These are phyloP conservation scores for Siphlonurus alternatus DNA, from an alignment of 2,888 invertebrate genomes.

Conservation along the genomic window DNA sequence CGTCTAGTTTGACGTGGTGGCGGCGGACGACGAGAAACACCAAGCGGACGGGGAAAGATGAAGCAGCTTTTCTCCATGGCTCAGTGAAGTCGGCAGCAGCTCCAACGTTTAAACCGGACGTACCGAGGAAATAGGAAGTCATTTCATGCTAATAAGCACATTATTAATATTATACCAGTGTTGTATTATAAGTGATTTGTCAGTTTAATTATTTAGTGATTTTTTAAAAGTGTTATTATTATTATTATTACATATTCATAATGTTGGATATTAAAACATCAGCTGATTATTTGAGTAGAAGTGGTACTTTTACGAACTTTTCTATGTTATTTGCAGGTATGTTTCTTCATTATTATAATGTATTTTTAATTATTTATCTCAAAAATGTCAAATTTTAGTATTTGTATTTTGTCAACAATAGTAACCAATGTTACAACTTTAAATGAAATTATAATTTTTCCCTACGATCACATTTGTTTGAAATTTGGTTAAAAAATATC, in stretches of 20 bases:
- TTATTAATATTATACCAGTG: too few relatives aligned
- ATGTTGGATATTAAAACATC: slow-evolving; percentile 90
- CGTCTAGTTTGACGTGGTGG: neutral
- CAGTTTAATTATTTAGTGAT: neutral
- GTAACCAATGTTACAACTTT: too few relatives aligned
- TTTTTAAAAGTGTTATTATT: too few relatives aligned
- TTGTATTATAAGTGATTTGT: neutral
- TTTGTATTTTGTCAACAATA: too few relatives aligned
- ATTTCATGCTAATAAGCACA: neutral
- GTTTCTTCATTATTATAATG: slow-evolving; percentile 25
- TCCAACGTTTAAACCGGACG: neutral
- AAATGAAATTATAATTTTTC: too few relatives aligned
- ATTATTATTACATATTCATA: too few relatives aligned
- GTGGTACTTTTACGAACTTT: slow-evolving; percentile 80
- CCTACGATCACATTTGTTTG: too few relatives aligned
- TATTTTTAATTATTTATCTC: slow-evolving; percentile 11
- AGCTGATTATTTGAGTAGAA: slow-evolving; percentile 74
- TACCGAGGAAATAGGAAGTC: neutral
- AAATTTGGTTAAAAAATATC: too few relatives aligned
- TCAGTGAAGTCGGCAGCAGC: too few relatives aligned
- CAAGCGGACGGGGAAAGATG: neutral
- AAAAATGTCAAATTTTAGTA: too few relatives aligned
- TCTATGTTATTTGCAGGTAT: slow-evolving; percentile 90
- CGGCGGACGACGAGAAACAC: neutral
- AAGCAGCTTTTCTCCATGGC: neutral